These are phyloP conservation scores for Pogonocichla stellata DNA, from an alignment of 2,113 vertebrate genomes.

Conservation along the genomic window DNA sequence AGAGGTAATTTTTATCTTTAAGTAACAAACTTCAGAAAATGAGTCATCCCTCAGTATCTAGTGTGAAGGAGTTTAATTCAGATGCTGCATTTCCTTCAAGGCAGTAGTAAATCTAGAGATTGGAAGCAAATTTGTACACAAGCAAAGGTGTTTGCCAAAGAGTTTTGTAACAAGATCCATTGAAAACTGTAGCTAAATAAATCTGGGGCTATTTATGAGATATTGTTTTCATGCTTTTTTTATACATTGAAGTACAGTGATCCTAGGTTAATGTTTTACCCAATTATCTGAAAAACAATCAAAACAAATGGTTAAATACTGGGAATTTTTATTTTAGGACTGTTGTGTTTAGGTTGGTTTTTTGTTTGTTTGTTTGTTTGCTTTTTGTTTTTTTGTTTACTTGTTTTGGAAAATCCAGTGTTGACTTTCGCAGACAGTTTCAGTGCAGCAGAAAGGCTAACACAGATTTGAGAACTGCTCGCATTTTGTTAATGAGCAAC, in stretches of 20 bases:
- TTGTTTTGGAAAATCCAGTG: constrained; percentile 4
- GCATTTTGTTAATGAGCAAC: neutral
- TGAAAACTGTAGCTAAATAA: neutral
- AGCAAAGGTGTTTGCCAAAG: neutral
- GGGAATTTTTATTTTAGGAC: neutral
- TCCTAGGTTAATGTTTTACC: neutral
- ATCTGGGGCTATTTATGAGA: neutral
- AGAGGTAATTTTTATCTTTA: constrained; percentile 7
- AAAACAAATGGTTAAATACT: constrained; percentile 9
- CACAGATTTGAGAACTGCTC: neutral
- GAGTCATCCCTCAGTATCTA: neutral
- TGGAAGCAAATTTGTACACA: neutral
- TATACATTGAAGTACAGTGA: neutral
- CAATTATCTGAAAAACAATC: neutral
- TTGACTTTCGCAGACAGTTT: neutral
- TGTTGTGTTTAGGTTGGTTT: neutral
- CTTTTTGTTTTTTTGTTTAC: neutral
- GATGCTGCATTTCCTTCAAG: neutral
- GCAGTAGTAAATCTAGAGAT: neutral
- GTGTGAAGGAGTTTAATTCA: constrained; percentile 1
- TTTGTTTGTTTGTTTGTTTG: neutral
- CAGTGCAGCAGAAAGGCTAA: neutral
- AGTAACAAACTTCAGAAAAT: constrained; percentile 2
- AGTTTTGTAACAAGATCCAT: neutral
- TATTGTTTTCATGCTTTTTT: neutral